A percentile compares a stretch with the other conserved stretches of the same genome.
Evolutionary conservation across 1,140 invertebrate genomes (phyloP).

Genomic region (Zaprionus gabonicus): DNA sequence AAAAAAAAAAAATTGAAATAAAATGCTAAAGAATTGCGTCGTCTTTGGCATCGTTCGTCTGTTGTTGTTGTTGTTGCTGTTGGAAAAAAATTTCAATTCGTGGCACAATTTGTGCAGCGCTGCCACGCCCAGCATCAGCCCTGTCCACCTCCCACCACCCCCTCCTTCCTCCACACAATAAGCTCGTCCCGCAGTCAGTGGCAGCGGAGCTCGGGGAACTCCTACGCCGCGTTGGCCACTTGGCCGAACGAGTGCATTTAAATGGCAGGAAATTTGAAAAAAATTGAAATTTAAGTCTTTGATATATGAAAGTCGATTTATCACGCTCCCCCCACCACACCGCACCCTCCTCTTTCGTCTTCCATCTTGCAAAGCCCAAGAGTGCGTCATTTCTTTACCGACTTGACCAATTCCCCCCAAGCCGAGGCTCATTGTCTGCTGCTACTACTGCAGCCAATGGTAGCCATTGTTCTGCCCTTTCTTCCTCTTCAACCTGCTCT

Average conservation of each 20-base stretch:
- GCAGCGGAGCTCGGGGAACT: background rate
- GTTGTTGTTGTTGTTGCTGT: constrained; percentile 15
- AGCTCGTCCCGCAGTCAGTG: constrained; percentile 8
- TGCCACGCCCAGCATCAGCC: constrained; percentile 45
- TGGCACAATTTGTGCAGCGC: constrained; percentile 75
- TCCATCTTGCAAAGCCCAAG: constrained; percentile 24
- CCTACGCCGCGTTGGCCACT: constrained; percentile 33
- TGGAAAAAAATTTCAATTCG: constrained; percentile 71
- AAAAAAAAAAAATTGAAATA: constrained; percentile 81
- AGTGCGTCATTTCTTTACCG: constrained; percentile 48
- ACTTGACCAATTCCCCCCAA: constrained; percentile 33
- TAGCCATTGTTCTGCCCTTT: constrained; percentile 11
- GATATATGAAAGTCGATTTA: constrained; percentile 79
- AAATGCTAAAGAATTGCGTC: constrained; percentile 84
- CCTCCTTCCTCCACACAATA: constrained; percentile 62
- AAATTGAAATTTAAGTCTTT: constrained; percentile 83
- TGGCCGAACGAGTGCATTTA: constrained; percentile 80
- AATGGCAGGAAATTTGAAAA: constrained; percentile 83
- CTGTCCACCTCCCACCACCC: background rate
- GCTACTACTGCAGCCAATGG: background rate
- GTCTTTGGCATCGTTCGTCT: constrained; percentile 57
- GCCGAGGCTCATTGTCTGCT: background rate
- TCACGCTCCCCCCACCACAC: constrained; percentile 19
- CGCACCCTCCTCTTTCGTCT: background rate
- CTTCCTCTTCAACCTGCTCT: background rate